Percentiles rank a stretch among this genome's conserved stretches.
phyloP scores from a whole-genome alignment of 2,797 vertebrate genomes.

The Sebastes hubbsi region DNA sequence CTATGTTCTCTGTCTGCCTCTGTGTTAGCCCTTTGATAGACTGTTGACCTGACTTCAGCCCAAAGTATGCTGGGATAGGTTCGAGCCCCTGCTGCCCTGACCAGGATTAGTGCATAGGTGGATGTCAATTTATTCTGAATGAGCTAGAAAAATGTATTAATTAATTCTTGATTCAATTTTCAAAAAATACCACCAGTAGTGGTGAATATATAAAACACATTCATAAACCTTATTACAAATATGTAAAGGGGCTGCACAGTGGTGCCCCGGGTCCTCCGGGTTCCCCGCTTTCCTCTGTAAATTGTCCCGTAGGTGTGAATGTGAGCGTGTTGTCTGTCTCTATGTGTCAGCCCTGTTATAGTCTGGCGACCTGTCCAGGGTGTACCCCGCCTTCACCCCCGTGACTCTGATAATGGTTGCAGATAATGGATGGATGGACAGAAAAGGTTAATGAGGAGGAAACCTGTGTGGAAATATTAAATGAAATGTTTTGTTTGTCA shows the following conservation, averaged over 20 bases:
- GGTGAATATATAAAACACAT: constrained; percentile 8
- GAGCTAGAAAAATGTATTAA: background rate
- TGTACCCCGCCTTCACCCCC: too few relatives aligned
- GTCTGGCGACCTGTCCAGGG: too few relatives aligned
- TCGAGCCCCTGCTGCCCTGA: background rate
- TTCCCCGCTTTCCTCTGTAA: too few relatives aligned
- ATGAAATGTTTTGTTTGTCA: background rate
- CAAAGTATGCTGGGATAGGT: background rate
- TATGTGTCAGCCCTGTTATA: too few relatives aligned
- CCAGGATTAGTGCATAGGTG: background rate
- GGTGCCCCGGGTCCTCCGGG: too few relatives aligned
- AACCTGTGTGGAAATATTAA: background rate
- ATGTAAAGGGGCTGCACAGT: too few relatives aligned
- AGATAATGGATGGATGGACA: too few relatives aligned
- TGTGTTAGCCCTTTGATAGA: background rate
- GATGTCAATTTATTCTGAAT: background rate
- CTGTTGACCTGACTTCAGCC: background rate
- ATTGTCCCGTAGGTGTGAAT: too few relatives aligned
- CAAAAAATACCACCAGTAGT: background rate
- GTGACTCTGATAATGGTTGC: too few relatives aligned
- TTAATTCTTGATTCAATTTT: background rate
- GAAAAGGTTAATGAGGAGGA: background rate
- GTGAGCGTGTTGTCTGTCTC: too few relatives aligned
- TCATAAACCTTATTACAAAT: constrained; percentile 13
- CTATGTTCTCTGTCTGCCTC: background rate